Evolutionary conservation across 2,888 invertebrate species (phyloP).

Genomic region (Heliconius sara): DNA sequence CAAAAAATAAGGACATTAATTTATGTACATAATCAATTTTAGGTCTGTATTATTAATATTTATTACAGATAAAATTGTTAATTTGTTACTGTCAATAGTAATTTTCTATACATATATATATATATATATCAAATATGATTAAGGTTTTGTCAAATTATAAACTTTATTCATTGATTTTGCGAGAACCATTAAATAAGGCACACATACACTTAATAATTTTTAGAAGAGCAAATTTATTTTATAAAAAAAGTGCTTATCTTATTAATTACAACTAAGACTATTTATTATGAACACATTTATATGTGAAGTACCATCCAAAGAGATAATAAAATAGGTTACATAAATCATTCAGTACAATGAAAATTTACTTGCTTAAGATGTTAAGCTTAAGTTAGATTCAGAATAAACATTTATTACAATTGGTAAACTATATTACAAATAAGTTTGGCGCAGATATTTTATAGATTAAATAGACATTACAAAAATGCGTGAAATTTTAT

Average conservation of each 20-base stretch:
- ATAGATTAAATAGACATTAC: neutral
- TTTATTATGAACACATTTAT: constrained; percentile 7
- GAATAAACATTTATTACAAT: neutral
- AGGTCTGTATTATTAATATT: neutral
- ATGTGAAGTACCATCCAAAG: constrained; percentile 32
- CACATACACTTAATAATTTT: neutral
- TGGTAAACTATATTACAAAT: neutral
- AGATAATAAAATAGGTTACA: constrained; percentile 32
- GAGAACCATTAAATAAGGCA: neutral
- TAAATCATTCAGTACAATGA: constrained; percentile 4
- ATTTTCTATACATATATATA: neutral
- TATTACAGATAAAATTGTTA: neutral
- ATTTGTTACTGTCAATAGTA: neutral
- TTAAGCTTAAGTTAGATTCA: neutral
- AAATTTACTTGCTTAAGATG: neutral
- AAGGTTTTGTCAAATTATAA: neutral
- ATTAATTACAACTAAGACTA: constrained; percentile 5
- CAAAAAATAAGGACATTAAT: constrained; percentile 4
- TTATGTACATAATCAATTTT: neutral
- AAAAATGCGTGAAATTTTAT: neutral
- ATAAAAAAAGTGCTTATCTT: neutral
- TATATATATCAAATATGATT: neutral
- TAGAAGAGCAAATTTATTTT: neutral
- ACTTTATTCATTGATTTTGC: neutral
- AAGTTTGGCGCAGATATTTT: neutral